Conservation (phyloP, 2,888 invertebrate species). For the Sinotaia quadrata region DNA sequence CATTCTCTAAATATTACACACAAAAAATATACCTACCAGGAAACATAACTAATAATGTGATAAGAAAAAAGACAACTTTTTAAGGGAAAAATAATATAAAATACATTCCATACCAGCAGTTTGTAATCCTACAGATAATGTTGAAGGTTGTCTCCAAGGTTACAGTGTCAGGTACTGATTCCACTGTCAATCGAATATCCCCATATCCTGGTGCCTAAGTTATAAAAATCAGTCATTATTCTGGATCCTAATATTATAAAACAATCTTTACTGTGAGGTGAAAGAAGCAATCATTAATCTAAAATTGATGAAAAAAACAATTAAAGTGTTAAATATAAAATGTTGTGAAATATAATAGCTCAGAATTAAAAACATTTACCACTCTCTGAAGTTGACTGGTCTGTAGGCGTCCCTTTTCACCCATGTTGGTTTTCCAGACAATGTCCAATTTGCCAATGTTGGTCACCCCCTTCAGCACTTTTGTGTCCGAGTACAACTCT, state of each 20-base stretch:
- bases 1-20: too few species aligned
- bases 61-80: too few species aligned
- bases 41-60: too few species aligned
- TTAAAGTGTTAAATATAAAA: not conserved
- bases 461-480: slow-evolving; percentile 78
- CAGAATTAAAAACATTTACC: slow-evolving; percentile 76
- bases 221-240: too few species aligned
- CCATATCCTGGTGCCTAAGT: slow-evolving; percentile 95
- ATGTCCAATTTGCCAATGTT: slow-evolving; percentile 94
- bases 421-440: slow-evolving; percentile 96
- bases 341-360: not conserved
- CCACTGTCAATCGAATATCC: slow-evolving; percentile 89
- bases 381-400: slow-evolving; percentile 94
- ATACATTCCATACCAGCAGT: slow-evolving; percentile 81
- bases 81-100: too few species aligned
- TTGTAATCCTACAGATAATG: slow-evolving; percentile 83
- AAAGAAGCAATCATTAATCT: too few species aligned
- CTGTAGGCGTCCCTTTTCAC: slow-evolving; percentile 95
- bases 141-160: slow-evolving; percentile 87
- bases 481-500: slow-evolving; percentile 82
- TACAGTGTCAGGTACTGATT: slow-evolving; percentile 87
- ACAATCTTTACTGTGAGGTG: too few species aligned
- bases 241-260: too few species aligned
- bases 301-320: not conserved
- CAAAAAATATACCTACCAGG: too few species aligned